phyloP scores from a whole-genome alignment of 2,113 vertebrate genomes.

The Sinosuthora webbiana region DNA sequence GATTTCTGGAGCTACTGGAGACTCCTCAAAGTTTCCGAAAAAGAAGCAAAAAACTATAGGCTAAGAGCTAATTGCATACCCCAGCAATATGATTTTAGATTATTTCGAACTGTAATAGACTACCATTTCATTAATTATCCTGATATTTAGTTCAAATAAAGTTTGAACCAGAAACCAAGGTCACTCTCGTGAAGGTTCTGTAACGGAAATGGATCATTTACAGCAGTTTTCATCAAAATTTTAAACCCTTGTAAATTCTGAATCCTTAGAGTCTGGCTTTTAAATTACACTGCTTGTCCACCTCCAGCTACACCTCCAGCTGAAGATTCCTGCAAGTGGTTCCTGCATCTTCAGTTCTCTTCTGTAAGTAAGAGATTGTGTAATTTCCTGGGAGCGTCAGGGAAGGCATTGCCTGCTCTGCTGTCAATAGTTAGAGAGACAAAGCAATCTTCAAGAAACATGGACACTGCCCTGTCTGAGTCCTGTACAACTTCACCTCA shows the following conservation, averaged over 20 bases:
- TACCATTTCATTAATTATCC: not conserved
- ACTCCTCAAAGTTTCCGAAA: not conserved
- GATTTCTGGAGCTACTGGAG: not conserved
- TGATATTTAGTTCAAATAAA: not conserved
- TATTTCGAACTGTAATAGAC: not conserved
- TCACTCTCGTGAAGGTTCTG: not conserved
- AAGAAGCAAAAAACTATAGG: not conserved
- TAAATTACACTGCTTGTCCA: not conserved
- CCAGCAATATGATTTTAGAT: not conserved
- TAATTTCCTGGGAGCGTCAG: not conserved
- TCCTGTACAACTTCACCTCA: not conserved
- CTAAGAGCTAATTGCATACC: not conserved
- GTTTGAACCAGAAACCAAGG: not conserved
- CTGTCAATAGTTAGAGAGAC: not conserved
- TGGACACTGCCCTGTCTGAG: not conserved
- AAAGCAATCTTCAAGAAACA: not conserved
- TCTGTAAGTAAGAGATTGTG: not conserved
- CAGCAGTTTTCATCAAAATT: not conserved
- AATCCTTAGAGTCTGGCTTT: not conserved
- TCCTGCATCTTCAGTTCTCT: not conserved
- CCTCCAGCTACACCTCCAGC: not conserved
- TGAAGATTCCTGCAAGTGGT: not conserved
- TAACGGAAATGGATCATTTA: not conserved
- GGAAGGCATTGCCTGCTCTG: accelerated
- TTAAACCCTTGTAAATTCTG: not conserved